Conservation (phyloP, 2,797 vertebrate genomes). For the Pseudomugil gertrudae region DNA sequence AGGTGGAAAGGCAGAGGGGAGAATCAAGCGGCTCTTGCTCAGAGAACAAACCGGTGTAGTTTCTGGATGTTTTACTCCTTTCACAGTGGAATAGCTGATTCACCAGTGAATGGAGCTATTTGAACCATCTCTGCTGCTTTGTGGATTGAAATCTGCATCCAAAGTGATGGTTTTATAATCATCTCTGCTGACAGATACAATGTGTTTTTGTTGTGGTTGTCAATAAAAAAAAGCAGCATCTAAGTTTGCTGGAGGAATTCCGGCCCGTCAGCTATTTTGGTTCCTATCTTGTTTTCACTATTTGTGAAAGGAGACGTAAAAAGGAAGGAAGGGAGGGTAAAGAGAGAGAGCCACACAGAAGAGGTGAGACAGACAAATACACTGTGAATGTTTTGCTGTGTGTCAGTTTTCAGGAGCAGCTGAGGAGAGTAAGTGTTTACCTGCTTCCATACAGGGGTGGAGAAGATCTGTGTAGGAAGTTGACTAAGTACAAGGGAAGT, state of each 20-base stretch:
- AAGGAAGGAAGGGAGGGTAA: conserved; percentile 81
- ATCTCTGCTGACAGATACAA: conserved; percentile 3
- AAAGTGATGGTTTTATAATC: conserved; percentile 14
- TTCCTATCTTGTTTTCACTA: conserved; percentile 84
- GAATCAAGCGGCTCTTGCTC: no score
- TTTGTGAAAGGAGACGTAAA: conserved; percentile 85
- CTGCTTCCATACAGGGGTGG: conserved; percentile 57
- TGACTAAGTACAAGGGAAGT: conserved; percentile 21
- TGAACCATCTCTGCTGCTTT: not conserved
- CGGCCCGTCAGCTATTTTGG: conserved; percentile 73
- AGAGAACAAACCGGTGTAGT: not conserved
- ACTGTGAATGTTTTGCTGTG: conserved; percentile 20
- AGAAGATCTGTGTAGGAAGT: conserved; percentile 27
- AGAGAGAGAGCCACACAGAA: conserved; percentile 58
- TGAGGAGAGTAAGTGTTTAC: conserved; percentile 72
- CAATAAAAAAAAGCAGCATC: conserved; percentile 15
- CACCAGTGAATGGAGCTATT: conserved; percentile 4
- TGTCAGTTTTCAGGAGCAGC: conserved; percentile 66
- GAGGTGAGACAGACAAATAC: conserved; percentile 47
- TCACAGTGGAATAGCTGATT: conserved; percentile 20
- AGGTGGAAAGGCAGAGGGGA: conserved; percentile 45
- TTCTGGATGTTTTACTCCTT: conserved; percentile 13
- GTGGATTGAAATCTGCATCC: not conserved
- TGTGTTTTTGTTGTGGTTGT: conserved; percentile 18
- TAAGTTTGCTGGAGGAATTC: conserved; percentile 63